Evolutionary conservation across 2,797 vertebrate species (phyloP).

Genomic region (Esox masquinongy): DNA sequence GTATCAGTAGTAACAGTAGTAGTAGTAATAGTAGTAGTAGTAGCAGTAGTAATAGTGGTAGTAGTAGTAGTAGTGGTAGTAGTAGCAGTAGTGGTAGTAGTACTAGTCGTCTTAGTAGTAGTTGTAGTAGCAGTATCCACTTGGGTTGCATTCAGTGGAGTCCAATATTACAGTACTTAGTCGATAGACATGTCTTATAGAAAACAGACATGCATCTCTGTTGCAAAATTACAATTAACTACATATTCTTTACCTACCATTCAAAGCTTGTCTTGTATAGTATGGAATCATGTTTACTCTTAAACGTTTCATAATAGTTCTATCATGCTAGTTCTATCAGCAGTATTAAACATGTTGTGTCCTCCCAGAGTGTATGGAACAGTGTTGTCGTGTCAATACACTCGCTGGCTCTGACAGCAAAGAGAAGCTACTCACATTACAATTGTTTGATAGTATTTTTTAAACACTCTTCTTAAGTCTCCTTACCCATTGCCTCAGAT

Average conservation of each 20-base stretch:
- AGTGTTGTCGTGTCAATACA: slow-evolving; percentile 61
- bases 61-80: too few species aligned
- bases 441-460: slow-evolving; percentile 68
- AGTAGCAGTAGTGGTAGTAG: too few species aligned
- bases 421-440: slow-evolving; percentile 69
- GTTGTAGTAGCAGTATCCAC: slow-evolving; percentile 33
- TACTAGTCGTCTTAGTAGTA: too few species aligned
- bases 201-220: slow-evolving; percentile 2
- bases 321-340: background rate
- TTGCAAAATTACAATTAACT: background rate
- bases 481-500: slow-evolving; percentile 36
- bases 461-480: slow-evolving; percentile 55
- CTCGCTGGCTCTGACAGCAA: slow-evolving; percentile 68
- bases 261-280: background rate
- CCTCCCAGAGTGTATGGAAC: slow-evolving; percentile 41
- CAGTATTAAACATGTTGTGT: background rate
- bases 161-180: background rate
- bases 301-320: background rate
- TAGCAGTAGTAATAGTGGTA: too few species aligned
- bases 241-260: background rate
- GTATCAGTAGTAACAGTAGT: too few species aligned
- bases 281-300: background rate
- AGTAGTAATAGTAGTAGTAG: too few species aligned
- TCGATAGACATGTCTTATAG: background rate
- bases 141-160: slow-evolving; percentile 4